Evolutionary conservation across 1,140 invertebrate species (phyloP), one percentile per base, ranked within the genome.

Genomic region (Bombus confusus): DNA sequence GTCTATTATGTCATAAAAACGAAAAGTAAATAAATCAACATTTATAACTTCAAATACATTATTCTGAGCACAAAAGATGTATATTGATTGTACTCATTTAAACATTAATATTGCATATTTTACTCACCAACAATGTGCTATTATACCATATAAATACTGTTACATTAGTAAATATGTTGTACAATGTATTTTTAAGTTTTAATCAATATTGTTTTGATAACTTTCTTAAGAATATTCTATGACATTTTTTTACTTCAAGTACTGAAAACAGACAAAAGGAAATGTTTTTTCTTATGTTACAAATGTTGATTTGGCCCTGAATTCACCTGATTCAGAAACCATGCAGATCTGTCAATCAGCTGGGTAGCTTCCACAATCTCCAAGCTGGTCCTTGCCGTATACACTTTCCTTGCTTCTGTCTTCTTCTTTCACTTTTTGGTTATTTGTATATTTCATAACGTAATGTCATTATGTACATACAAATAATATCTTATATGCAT

Each of bases 321-420:
- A 94, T 94, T 95, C 93, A 95, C 94, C 94, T 95, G 93, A 94
- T 94, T 94, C 93, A 94, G 93, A 94, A 94, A 94, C 92, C 94
- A 92, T 91, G 94, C 82, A 89, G 93, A 92, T 88, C 91, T 85
- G 91, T 90, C 89, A 91, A 92, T 91, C 89, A 89, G 91, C 87
- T 87, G 90, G 89, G 90, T 89, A 75, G 93, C 90, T 90, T 92
- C 87, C 73, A 87, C 88, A 87, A 75, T 86, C 87, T 90, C 91
- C 87, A 83, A 68, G 88, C 83, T 88, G 69, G 86, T 92, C 93
- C 91, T 89, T 64, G 84, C 85, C 71, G 62, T 85, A 31, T 71
- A 87, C 84, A 90, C 41, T 89, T 89, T 85, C 87, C 84, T 88
- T 85, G 79, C 75, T 90, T 90, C 86, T 85, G 78, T 91, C 89